phyloP scores from a whole-genome alignment of 2,113 vertebrate species.

The Pterophyllum scalare region DNA sequence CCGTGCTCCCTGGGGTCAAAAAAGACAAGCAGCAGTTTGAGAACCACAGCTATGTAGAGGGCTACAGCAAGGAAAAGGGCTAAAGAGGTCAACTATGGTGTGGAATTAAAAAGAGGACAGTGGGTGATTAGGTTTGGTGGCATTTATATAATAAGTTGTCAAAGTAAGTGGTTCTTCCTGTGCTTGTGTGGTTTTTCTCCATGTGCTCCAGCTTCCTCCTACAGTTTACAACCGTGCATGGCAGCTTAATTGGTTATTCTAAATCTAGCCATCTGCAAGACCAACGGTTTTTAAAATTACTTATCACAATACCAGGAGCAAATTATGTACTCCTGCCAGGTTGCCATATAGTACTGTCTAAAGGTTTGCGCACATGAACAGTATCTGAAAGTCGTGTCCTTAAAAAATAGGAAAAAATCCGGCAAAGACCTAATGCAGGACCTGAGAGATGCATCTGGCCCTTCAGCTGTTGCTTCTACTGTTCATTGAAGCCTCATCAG shows the following conservation, averaged over 20 bases:
- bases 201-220: too few relatives aligned
- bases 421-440: not conserved
- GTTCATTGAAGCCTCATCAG: not conserved
- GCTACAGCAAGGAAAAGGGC: conserved; percentile 39
- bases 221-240: too few relatives aligned
- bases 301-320: not conserved
- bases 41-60: conserved; percentile 28
- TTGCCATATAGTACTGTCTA: not conserved
- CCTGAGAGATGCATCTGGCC: not conserved
- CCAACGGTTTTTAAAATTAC: not conserved
- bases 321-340: not conserved
- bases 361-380: not conserved
- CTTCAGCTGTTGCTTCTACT: not conserved
- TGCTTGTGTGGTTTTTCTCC: not conserved
- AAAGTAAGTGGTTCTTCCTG: conserved; percentile 27
- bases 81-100: conserved; percentile 47
- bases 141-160: conserved; percentile 49
- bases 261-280: not conserved
- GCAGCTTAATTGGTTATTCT: not conserved
- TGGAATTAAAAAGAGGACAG: conserved; percentile 59
- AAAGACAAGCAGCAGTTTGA: not conserved
- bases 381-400: not conserved
- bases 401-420: not conserved
- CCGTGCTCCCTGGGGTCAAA: conserved; percentile 12
- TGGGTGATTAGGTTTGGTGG: conserved; percentile 59